Conservation (phyloP, 2,888 invertebrate species). For the Oxytorus armatus region DNA sequence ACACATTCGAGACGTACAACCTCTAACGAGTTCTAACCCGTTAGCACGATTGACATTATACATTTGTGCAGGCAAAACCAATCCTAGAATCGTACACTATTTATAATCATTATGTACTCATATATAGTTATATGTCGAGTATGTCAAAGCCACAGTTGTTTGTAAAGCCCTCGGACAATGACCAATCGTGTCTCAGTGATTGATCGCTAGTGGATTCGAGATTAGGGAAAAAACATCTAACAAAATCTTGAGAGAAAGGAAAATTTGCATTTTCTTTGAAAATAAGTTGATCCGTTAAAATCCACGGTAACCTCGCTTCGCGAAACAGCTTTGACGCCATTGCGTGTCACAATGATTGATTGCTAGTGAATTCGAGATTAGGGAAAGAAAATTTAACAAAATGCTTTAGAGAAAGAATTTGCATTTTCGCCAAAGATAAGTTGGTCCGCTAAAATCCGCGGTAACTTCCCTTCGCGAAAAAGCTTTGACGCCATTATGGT, state of each 20-base stretch:
- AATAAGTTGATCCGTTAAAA: background rate
- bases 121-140: background rate
- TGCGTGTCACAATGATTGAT: too few relatives aligned
- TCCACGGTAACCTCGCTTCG: background rate
- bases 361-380: too few relatives aligned
- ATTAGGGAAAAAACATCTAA: background rate
- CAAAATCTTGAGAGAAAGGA: background rate
- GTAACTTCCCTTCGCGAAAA: background rate
- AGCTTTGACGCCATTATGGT: too few relatives aligned
- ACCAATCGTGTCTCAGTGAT: background rate
- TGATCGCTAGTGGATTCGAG: background rate
- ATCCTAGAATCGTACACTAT: constrained; percentile 2
- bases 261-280: background rate
- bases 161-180: background rate
- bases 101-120: constrained; percentile 1
- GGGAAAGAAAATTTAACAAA: too few relatives aligned
- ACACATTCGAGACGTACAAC: constrained; percentile 36
- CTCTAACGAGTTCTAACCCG: constrained; percentile 54
- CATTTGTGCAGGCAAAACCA: constrained; percentile 15
- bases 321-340: too few relatives aligned
- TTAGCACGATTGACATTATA: constrained; percentile 61
- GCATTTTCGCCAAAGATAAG: background rate
- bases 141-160: background rate
- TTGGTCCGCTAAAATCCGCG: background rate
- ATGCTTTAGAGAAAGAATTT: background rate